These are phyloP conservation scores for Cervus canadensis DNA, from an alignment of 2,113 vertebrate genomes.

Conservation along the genomic window DNA sequence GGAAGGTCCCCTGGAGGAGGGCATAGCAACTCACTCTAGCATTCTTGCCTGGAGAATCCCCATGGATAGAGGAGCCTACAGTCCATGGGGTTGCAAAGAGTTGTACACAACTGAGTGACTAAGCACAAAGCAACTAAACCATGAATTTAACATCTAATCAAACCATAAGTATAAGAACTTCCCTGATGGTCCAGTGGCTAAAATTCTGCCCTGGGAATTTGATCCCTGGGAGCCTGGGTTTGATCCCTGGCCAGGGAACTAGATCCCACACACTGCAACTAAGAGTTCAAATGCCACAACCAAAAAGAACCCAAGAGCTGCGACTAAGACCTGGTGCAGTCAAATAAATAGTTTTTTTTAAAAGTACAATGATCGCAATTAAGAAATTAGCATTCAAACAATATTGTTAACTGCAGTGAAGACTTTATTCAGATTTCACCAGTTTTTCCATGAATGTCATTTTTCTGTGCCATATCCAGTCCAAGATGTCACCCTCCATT, in stretches of 20 bases:
- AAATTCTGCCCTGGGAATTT: not conserved
- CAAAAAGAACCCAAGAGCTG: not conserved
- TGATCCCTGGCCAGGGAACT: not conserved
- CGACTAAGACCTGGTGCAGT: not conserved
- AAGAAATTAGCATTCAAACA: not conserved
- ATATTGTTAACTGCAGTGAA: not conserved
- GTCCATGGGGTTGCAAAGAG: not conserved
- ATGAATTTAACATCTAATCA: not conserved
- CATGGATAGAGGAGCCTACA: not conserved
- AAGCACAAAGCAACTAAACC: not conserved
- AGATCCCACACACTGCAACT: not conserved
- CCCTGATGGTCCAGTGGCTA: not conserved
- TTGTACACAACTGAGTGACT: not conserved
- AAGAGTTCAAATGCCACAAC: not conserved
- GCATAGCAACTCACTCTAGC: not conserved
- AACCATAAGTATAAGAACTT: not conserved
- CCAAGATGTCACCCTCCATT: not conserved
- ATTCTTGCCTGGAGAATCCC: not conserved
- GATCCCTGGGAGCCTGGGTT: not conserved
- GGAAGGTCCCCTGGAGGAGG: not conserved
- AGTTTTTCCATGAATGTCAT: not conserved
- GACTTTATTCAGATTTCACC: too few relatives aligned
- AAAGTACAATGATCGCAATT: not conserved
- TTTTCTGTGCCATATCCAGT: not conserved
- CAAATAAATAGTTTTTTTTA: too few relatives aligned